Percentiles rank a stretch among this genome's conserved stretches.
These are phyloP conservation scores for Arenaria interpres DNA, from an alignment of 2,113 vertebrate species.

Conservation along the genomic window DNA sequence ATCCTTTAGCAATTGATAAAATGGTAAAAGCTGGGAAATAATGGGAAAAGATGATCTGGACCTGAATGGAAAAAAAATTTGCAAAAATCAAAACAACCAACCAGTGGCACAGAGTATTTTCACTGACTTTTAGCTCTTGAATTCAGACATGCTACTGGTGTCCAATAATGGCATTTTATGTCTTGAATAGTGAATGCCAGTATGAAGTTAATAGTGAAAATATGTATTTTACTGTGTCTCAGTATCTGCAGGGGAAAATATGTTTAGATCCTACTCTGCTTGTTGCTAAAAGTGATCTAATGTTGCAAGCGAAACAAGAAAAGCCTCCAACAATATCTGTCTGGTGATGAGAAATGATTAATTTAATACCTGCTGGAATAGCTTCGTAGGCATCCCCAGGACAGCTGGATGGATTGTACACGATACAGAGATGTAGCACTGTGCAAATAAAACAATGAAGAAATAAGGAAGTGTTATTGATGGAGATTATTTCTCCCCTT, in stretches of 20 bases:
- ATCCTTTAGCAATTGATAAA: neutral
- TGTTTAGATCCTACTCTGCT: neutral
- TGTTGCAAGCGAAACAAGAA: neutral
- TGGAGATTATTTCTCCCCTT: constrained; percentile 52
- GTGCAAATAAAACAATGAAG: constrained; percentile 50
- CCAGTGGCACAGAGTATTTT: neutral
- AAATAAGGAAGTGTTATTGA: constrained; percentile 30
- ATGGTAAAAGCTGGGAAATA: neutral
- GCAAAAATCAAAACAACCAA: neutral
- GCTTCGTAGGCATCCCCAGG: neutral
- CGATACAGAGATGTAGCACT: neutral
- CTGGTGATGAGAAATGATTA: constrained; percentile 55
- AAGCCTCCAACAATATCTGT: constrained; percentile 5
- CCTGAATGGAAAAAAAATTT: neutral
- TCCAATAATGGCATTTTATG: neutral
- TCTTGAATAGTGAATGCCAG: neutral
- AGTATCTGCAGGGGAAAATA: neutral
- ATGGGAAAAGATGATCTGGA: neutral
- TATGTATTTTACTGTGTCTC: neutral
- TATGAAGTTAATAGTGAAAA: neutral
- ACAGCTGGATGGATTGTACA: constrained; percentile 41
- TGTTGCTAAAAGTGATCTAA: constrained; percentile 48
- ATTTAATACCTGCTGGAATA: constrained; percentile 44
- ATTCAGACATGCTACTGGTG: neutral
- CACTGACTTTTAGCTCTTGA: neutral